Percentiles rank a stretch among this genome's conserved stretches.
These are phyloP conservation scores for Coregonus ussuriensis DNA, from an alignment of 2,797 vertebrate species.

Conservation along the genomic window DNA sequence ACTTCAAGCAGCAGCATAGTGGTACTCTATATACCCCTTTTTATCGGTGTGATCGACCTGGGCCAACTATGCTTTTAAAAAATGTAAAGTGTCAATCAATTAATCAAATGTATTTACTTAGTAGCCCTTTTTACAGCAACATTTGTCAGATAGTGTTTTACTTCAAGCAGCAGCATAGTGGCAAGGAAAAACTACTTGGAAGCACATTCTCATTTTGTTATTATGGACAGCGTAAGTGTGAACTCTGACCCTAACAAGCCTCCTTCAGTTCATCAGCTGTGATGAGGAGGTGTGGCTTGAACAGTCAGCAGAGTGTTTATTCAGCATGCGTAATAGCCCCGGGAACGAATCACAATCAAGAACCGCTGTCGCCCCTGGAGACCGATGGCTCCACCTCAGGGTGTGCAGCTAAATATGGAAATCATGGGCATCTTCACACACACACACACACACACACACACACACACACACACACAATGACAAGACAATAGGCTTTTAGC, in stretches of 20 bases:
- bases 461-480: background rate
- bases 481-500: background rate
- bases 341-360: conserved; percentile 73
- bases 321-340: conserved; percentile 67
- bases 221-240: background rate
- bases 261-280: conserved; percentile 44
- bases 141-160: background rate
- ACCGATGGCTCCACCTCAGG: conserved; percentile 60
- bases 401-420: conserved; percentile 72
- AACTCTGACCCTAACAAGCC: conserved; percentile 71
- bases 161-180: background rate
- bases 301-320: conserved; percentile 39
- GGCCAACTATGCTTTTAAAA: background rate
- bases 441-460: background rate
- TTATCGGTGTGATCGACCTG: no score
- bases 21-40: no score
- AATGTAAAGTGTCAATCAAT: background rate
- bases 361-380: conserved; percentile 67
- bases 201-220: background rate
- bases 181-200: background rate
- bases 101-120: background rate
- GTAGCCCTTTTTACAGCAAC: background rate
- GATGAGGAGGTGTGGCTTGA: conserved; percentile 65
- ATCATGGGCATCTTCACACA: conserved; percentile 25
- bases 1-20: no score